phyloP scores from a whole-genome alignment of 2,797 vertebrate genomes.

The Sylvia borin region DNA sequence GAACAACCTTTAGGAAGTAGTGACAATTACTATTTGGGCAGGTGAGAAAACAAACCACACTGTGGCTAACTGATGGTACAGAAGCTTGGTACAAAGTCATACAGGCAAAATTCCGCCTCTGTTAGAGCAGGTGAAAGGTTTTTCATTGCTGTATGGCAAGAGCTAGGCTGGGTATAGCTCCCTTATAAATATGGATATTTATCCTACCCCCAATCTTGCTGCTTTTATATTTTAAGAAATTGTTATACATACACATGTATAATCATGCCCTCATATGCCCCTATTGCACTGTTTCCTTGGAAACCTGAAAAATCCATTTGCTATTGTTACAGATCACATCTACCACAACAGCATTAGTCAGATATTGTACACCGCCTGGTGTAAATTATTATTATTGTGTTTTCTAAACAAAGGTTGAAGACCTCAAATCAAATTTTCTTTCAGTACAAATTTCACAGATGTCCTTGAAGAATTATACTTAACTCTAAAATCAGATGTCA shows the following conservation, averaged over 20 bases:
- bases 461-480: neutral
- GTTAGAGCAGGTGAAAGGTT: neutral
- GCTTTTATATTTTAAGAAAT: constrained; percentile 8
- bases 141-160: neutral
- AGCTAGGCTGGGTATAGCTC: neutral
- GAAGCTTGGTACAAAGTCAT: neutral
- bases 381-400: neutral
- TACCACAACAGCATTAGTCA: neutral
- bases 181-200: neutral
- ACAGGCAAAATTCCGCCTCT: neutral
- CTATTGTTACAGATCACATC: neutral
- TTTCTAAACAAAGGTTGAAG: neutral
- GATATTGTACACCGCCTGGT: neutral
- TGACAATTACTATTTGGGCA: neutral
- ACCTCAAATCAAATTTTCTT: neutral
- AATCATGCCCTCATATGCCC: neutral
- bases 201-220: neutral
- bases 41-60: neutral
- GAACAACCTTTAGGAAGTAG: neutral
- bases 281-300: neutral
- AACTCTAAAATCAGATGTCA: neutral
- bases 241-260: neutral
- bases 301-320: neutral
- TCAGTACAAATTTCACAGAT: neutral
- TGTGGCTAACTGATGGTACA: neutral